These are phyloP conservation scores for Pseudorhombus dupliciocellatus DNA, from an alignment of 2,113 vertebrate species.

Conservation along the genomic window DNA sequence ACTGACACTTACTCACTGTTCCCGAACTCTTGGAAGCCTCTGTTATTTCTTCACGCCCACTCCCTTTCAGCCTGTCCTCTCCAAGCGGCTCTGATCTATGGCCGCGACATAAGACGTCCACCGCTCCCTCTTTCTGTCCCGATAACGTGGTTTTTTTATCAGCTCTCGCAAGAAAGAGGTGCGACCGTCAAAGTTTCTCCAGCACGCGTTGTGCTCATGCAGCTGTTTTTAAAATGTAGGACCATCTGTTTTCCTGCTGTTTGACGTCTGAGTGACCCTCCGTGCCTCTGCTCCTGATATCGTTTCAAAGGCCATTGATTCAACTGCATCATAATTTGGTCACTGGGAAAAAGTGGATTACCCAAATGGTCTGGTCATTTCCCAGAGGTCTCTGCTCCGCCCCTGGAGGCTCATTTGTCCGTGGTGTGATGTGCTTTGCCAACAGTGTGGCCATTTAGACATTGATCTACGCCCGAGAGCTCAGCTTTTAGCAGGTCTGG, in stretches of 20 bases:
- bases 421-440: slow-evolving; percentile 12
- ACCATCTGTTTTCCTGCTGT: slow-evolving; percentile 12
- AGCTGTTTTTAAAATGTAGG: neutral
- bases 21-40: neutral
- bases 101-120: slow-evolving; percentile 7
- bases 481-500: neutral
- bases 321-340: slow-evolving; percentile 9
- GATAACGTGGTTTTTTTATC: slow-evolving; percentile 18
- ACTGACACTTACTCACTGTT: neutral
- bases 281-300: neutral
- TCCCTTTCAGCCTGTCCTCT: neutral
- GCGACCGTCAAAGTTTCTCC: neutral
- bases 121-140: neutral
- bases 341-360: slow-evolving; percentile 2
- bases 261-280: slow-evolving; percentile 8
- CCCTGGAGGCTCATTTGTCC: neutral
- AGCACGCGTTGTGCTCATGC: slow-evolving; percentile 9
- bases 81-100: neutral
- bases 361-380: neutral
- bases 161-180: neutral
- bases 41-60: neutral
- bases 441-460: neutral
- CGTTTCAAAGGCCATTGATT: slow-evolving; percentile 1
- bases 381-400: neutral
- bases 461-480: neutral